Base-by-base conservation (phyloP, 2,888 invertebrate species). In the Philonicus albiceps region DNA sequence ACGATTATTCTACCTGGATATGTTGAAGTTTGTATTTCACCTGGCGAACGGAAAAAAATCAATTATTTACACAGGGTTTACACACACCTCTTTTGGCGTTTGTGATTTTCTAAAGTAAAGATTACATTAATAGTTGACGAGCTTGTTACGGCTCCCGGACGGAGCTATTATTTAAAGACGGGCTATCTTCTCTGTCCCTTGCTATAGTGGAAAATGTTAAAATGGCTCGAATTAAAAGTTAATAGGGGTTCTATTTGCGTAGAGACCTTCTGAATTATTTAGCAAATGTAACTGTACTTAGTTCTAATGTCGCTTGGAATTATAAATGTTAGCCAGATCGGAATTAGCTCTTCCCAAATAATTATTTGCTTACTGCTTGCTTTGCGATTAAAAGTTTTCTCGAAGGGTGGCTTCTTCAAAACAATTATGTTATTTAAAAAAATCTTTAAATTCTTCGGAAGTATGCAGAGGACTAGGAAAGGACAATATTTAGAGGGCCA, bases 1-100 rank as follows among this genome's bases (percentile, higher is more conserved):
- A 94, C 93, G 89, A 93, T 93, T 89, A 94, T 93, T 92, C 95
- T 92, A 92, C 95, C 95, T 89, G 94, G 95, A 91, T 95, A 95
- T 89, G 94, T 94, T 91, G 96, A 96, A 89, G 94, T 93, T 92
- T 95, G 95, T 87, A 94, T 93, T 90, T 94, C 94, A 88, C 94
- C 92, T 92, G 86, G 43, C 43, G 55, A 27, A 19, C 19, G 64
- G 81, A 64, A 64, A 34, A 80, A 37, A 64, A 34, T 83, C n/a
- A 83, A 83, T 83, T 83, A 83, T 83, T 55, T 16, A 83, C 6
- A 43, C n/a, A 19, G 16, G 16, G 27, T 73, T 27, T 43, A 84
- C 22, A 27, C 27, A 64, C 64, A 27, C 22, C 27, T 27, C 64
- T 64, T 64, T 27, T 22, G 11, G 3, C 13, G 64, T 22, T 81